Conservation (phyloP, 2,797 vertebrate species). For the Hemibagrus guttatus region DNA sequence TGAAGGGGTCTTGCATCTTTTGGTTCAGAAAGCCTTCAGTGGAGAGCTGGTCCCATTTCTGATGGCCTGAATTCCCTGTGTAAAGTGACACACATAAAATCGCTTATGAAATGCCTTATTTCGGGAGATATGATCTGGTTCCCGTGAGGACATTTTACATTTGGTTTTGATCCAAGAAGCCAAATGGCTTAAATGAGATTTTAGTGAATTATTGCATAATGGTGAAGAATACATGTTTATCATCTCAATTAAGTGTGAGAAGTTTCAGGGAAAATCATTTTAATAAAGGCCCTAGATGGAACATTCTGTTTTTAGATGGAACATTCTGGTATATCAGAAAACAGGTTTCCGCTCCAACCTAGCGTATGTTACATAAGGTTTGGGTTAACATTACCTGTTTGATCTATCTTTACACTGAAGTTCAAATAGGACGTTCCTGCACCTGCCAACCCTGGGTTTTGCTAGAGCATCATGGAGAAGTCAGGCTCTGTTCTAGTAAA, state of each 20-base stretch:
- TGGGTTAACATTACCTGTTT: neutral
- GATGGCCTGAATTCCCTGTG: neutral
- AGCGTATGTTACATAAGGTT: neutral
- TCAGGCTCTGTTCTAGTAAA: neutral
- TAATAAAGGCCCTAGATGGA: neutral
- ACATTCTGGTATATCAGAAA: neutral
- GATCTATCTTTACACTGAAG: neutral
- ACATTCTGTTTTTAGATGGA: neutral
- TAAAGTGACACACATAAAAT: conserved; percentile 16
- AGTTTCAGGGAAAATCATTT: neutral
- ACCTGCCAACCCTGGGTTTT: neutral
- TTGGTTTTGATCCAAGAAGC: neutral
- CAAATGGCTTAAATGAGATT: neutral
- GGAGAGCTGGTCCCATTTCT: neutral
- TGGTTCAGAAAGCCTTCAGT: neutral
- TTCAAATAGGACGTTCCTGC: neutral
- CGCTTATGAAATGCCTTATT: conserved; percentile 10
- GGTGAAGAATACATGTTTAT: neutral
- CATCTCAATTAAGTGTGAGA: neutral
- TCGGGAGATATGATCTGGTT: conserved; percentile 3
- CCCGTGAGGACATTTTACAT: neutral
- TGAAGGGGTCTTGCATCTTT: neutral
- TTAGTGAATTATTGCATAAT: neutral
- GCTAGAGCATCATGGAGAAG: neutral
- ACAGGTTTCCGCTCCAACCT: neutral